phyloP scores from a whole-genome alignment of 2,797 vertebrate species.

The Otolemur crassicaudatus region DNA sequence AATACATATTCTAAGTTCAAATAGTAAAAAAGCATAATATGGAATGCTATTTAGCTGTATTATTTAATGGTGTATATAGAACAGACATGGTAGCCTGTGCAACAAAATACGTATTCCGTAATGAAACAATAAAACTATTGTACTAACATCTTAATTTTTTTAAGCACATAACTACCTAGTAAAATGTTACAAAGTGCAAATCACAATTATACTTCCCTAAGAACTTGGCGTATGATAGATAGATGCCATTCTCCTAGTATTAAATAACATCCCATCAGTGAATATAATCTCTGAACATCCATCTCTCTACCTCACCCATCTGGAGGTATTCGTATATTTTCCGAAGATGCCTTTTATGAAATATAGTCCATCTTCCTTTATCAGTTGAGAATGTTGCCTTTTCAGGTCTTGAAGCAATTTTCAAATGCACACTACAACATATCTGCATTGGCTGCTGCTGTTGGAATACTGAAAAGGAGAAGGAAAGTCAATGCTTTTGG shows the following conservation, averaged over 20 bases:
- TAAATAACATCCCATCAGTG: neutral
- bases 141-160: neutral
- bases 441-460: conserved; percentile 56
- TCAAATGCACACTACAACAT: conserved; percentile 39
- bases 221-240: neutral
- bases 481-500: conserved; percentile 62
- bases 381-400: conserved; percentile 66
- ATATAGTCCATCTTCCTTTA: conserved; percentile 69
- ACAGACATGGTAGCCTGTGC: neutral
- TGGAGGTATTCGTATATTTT: conserved; percentile 4
- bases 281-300: neutral
- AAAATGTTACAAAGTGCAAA: conserved; percentile 18
- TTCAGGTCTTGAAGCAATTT: conserved; percentile 80
- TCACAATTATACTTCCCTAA: neutral
- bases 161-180: neutral
- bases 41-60: neutral
- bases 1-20: conserved; percentile 2
- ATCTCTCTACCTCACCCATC: neutral
- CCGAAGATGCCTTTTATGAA: conserved; percentile 63
- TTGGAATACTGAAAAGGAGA: conserved; percentile 67
- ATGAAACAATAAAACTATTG: neutral
- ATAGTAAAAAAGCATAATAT: neutral
- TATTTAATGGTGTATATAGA: neutral
- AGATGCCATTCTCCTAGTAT: neutral
- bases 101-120: neutral